Evolutionary conservation across 2,888 invertebrate genomes (phyloP).

Genomic region (Hypselothyrea guttata): DNA sequence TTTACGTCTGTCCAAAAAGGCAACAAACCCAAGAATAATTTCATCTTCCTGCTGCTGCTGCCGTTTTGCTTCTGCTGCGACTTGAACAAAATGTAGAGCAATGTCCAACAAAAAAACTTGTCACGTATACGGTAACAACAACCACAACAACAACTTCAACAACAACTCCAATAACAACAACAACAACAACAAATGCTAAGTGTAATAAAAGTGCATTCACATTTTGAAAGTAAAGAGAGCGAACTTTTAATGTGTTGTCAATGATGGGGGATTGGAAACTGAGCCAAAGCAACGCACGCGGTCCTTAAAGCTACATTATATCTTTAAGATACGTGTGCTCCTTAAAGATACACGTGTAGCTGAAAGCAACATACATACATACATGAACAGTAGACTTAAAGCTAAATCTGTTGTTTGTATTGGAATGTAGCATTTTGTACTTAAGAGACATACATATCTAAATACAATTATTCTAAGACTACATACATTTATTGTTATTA

Average conservation of each 20-base stretch:
- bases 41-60: conserved; percentile 51
- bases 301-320: conserved; percentile 48
- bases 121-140: conserved; percentile 42
- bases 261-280: conserved; percentile 25
- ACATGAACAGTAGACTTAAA: no score
- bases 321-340: conserved; percentile 26
- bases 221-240: conserved; percentile 65
- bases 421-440: no score
- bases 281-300: conserved; percentile 10
- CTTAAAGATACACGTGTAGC: neutral
- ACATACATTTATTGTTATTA: no score
- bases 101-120: conserved; percentile 48
- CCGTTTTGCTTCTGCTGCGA: neutral
- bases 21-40: conserved; percentile 52
- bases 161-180: conserved; percentile 41
- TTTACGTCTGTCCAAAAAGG: conserved; percentile 34
- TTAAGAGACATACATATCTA: no score
- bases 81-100: conserved; percentile 48
- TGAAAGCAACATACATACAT: no score
- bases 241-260: conserved; percentile 59
- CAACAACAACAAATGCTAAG: conserved; percentile 19
- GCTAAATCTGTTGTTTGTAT: no score
- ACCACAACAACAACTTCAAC: conserved; percentile 18
- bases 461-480: no score
- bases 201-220: conserved; percentile 67